Base-by-base conservation (phyloP, 2,888 invertebrate species). In the Melipona bicolor region DNA sequence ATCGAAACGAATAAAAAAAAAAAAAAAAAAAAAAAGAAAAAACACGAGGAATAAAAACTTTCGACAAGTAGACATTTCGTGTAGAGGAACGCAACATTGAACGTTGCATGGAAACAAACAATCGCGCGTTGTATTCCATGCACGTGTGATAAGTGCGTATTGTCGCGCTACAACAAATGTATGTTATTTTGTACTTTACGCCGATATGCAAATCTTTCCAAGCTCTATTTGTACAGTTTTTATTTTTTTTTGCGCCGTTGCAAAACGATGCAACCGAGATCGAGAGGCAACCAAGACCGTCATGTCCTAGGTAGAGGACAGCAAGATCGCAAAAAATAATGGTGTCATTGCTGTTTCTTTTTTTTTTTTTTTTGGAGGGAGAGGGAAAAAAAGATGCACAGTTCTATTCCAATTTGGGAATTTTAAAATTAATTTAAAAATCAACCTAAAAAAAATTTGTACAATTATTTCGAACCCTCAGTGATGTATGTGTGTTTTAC, bases 271-370 rank as follows among this genome's bases (percentile, higher is more conserved):
- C 77, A 88, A 87, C 32, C 77, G 71, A 81, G 86, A 89, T 86
- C 84, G 85, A 83, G 85, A 83, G 83, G 52, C 82, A 90, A 91
- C 85, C 83, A 81, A 86, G 89, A 91, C 85, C 86, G 85, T 87
- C 88, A 91, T 92, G 91, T 90, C 92, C 91, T 92, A 92, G 91
- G 92, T 92, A 92, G 91, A 93, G 92, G 89, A 92, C 91, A 90
- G 88, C 90, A 82, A 83, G 91, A 90, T 92, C 68, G 65, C 56
- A 36, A 43, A 43, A 43, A 43, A 52, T 36, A 19, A 9, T 21
- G 79, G 74, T 80, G 84, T 84, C 85, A 84, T 68, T 79, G 79
- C 0, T 0, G n/a, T 32, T 43, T 43, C 9, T 43, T 43, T 9
- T 43, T 43, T 11, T 9, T 43, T 43, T 11, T 11, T 43, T 43